Conservation (phyloP, 1,140 invertebrate genomes). For the Holcopasites calliopsidis region DNA sequence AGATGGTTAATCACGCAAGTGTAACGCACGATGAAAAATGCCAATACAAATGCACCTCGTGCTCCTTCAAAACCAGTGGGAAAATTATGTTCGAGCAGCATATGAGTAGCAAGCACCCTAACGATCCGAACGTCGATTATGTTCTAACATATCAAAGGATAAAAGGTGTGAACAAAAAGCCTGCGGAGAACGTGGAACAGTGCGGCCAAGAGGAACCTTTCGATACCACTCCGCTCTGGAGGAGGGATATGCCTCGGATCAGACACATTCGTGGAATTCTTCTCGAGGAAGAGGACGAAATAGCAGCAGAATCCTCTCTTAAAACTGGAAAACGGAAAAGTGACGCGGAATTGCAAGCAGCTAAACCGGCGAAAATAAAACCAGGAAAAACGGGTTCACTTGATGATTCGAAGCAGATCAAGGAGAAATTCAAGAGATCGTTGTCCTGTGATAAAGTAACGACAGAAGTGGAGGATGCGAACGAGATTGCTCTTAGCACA, state of each 20-base stretch:
- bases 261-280: conserved; percentile 80
- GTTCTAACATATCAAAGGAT: conserved; percentile 70
- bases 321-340: conserved; percentile 65
- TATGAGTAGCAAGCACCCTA: conserved; percentile 78
- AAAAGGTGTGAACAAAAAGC: conserved; percentile 69
- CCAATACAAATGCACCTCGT: conserved; percentile 85
- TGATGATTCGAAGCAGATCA: conserved; percentile 52
- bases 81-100: conserved; percentile 82
- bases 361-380: conserved; percentile 66
- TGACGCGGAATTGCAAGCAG: conserved; percentile 49
- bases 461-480: background rate
- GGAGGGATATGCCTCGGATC: conserved; percentile 79
- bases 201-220: conserved; percentile 72
- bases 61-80: conserved; percentile 81
- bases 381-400: conserved; percentile 46
- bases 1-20: conserved; percentile 82
- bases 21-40: conserved; percentile 82
- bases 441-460: conserved; percentile 47
- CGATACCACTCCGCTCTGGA: conserved; percentile 83
- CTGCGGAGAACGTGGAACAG: conserved; percentile 48
- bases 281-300: conserved; percentile 61
- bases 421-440: conserved; percentile 60
- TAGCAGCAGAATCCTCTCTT: conserved; percentile 36
- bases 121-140: conserved; percentile 68
- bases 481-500: background rate